Conservation (phyloP, 2,888 invertebrate genomes). For the Atrina japonica region DNA sequence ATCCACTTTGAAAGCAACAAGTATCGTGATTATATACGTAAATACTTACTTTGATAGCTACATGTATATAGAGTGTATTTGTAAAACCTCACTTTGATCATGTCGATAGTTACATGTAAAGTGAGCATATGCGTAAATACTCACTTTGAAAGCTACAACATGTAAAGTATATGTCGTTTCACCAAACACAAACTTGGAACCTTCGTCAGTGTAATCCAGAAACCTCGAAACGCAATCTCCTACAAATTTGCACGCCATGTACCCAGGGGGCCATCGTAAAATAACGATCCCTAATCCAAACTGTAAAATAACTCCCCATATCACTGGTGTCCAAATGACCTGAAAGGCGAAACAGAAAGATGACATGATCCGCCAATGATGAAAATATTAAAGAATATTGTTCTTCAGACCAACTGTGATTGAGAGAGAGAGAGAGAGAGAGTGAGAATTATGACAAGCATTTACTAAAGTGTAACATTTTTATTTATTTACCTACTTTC, state of each 20-base stretch:
- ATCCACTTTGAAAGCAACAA: no score
- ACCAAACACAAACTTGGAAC: constrained; percentile 92
- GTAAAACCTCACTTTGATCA: constrained; percentile 83
- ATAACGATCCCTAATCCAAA: constrained; percentile 91
- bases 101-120: neutral
- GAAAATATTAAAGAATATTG: no score
- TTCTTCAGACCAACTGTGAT: no score
- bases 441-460: no score
- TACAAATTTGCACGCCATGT: constrained; percentile 86
- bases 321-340: constrained; percentile 90
- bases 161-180: constrained; percentile 77
- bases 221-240: constrained; percentile 84
- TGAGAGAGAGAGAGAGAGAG: no score
- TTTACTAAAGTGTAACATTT: no score
- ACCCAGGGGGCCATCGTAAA: constrained; percentile 91
- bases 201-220: constrained; percentile 88
- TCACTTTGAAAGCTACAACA: constrained; percentile 92
- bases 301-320: constrained; percentile 90
- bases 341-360: no score
- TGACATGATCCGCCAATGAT: no score
- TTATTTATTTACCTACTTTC: constrained; percentile 52
- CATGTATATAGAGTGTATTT: neutral
- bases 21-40: no score
- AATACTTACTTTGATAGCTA: neutral
- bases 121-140: neutral